Evolutionary conservation across 2,797 vertebrate species (phyloP).

Genomic region (Tadarida brasiliensis): DNA sequence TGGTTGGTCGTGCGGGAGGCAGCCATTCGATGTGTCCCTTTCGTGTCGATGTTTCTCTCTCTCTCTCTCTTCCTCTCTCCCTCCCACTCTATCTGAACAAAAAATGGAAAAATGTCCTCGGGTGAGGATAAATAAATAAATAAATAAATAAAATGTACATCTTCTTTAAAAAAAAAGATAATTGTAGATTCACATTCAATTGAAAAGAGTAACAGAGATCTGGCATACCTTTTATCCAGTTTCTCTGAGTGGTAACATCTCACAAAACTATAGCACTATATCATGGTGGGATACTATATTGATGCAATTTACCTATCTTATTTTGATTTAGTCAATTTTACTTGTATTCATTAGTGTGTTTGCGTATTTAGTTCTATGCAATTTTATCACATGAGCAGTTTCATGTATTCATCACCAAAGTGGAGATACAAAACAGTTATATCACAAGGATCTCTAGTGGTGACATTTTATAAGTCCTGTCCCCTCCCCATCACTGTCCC

Average conservation of each 20-base stretch:
- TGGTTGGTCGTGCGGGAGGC: too few species aligned
- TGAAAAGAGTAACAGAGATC: background rate
- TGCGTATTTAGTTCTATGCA: background rate
- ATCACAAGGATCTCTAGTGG: background rate
- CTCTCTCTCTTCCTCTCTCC: too few species aligned
- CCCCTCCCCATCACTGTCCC: background rate
- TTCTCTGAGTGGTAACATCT: background rate
- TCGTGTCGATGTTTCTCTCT: too few species aligned
- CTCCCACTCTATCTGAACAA: too few species aligned
- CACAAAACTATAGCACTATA: background rate
- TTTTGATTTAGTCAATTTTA: conserved; percentile 46
- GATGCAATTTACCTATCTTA: background rate
- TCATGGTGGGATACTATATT: background rate
- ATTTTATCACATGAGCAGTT: background rate
- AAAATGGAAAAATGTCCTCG: too few species aligned
- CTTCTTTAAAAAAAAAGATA: too few species aligned
- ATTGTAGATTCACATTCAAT: conserved; percentile 3
- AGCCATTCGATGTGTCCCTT: too few species aligned
- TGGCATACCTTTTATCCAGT: conserved; percentile 8
- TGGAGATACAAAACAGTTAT: background rate
- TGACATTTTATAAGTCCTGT: background rate
- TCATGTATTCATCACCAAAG: background rate
- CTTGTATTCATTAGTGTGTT: background rate
- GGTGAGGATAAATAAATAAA: too few species aligned
- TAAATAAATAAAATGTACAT: too few species aligned